A percentile compares a stretch with the other conserved stretches of the same genome.
Evolutionary conservation across 2,888 invertebrate species (phyloP).

Genomic region (Drosophila fulvimacula): DNA sequence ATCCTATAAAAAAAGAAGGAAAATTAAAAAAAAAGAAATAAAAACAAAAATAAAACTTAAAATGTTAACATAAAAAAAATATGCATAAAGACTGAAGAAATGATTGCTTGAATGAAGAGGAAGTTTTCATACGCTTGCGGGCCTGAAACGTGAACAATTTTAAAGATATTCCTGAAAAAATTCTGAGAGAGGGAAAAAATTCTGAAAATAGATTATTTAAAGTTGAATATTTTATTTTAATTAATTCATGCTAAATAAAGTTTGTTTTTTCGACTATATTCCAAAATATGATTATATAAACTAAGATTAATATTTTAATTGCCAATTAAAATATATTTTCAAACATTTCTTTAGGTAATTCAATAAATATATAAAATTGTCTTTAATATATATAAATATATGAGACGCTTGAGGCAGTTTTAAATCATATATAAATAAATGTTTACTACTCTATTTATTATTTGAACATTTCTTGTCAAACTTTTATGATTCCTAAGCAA

Average conservation of each 20-base stretch:
- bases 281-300: neutral
- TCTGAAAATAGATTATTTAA: too few species aligned
- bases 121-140: conserved; percentile 28
- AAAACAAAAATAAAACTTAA: conserved; percentile 35
- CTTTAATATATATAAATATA: neutral
- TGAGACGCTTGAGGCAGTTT: too few species aligned
- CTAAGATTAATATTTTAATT: too few species aligned
- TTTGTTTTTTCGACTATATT: neutral
- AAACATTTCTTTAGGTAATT: neutral
- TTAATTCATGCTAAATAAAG: neutral
- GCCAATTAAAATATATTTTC: neutral
- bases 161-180: neutral
- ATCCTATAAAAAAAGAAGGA: conserved; percentile 39
- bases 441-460: neutral
- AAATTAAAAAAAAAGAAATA: conserved; percentile 5
- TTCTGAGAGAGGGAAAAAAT: too few species aligned
- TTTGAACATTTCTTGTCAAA: neutral
- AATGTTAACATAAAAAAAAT: conserved; percentile 40
- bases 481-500: neutral
- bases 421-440: neutral
- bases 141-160: neutral
- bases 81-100: conserved; percentile 33
- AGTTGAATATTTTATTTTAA: neutral
- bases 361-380: neutral
- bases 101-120: neutral